Percentiles rank a stretch among this genome's conserved stretches.
phyloP scores from a whole-genome alignment of 2,113 vertebrate species.

The Percina caprodes region DNA sequence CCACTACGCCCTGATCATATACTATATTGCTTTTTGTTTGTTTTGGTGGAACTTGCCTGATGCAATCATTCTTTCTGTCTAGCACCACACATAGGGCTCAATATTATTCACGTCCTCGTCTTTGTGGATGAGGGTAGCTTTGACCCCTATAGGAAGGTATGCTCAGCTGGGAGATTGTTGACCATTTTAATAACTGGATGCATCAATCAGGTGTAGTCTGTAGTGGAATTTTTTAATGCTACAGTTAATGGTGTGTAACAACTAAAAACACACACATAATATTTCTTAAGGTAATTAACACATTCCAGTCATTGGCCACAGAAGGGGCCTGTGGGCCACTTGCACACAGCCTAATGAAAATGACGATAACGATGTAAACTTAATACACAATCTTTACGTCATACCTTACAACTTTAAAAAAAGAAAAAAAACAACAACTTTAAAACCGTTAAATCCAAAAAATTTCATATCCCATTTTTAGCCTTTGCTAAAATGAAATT shows the following conservation, averaged over 20 bases:
- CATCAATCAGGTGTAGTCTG: not conserved
- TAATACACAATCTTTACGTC: too few relatives aligned
- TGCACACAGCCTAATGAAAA: too few relatives aligned
- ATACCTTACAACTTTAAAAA: too few relatives aligned
- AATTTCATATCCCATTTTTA: too few relatives aligned
- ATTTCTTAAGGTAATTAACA: not conserved
- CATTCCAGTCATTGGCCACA: not conserved
- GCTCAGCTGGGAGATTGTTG: not conserved
- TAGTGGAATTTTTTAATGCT: not conserved
- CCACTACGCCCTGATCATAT: too few relatives aligned
- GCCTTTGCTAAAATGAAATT: too few relatives aligned
- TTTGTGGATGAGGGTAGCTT: not conserved
- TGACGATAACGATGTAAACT: too few relatives aligned
- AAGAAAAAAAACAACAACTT: too few relatives aligned
- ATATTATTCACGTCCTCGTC: not conserved
- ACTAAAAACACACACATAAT: not conserved
- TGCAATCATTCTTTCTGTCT: too few relatives aligned
- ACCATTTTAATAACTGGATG: not conserved
- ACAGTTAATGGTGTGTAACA: not conserved
- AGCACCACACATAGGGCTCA: not conserved
- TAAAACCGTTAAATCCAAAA: too few relatives aligned
- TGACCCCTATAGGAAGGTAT: not conserved
- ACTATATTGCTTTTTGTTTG: too few relatives aligned
- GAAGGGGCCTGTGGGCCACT: not conserved
- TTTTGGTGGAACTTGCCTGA: too few relatives aligned